Percentiles rank a stretch among this genome's conserved stretches.
Evolutionary conservation across 2,888 invertebrate species (phyloP).

Genomic region (Agrochola litura): DNA sequence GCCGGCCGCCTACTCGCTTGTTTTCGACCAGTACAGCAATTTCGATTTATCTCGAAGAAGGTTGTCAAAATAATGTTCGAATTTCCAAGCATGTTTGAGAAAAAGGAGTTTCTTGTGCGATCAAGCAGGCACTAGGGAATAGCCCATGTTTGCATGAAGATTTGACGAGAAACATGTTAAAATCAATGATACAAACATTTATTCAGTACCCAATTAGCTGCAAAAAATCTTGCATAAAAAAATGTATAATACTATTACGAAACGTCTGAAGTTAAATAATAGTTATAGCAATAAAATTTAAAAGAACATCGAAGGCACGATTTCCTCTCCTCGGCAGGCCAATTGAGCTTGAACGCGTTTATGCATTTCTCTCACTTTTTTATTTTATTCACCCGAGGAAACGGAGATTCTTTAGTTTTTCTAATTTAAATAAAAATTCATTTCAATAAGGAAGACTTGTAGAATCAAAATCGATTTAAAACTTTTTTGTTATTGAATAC

Average conservation of each 20-base stretch:
- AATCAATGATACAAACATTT: not conserved
- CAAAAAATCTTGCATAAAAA: not conserved
- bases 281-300: constrained; percentile 71
- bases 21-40: no score
- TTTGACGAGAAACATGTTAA: not conserved
- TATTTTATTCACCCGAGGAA: constrained; percentile 71
- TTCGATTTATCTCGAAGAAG: no score
- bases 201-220: not conserved
- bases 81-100: no score
- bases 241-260: not conserved
- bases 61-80: no score
- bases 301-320: constrained; percentile 73
- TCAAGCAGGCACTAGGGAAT: not conserved
- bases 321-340: constrained; percentile 75
- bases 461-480: constrained; percentile 53
- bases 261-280: constrained; percentile 46
- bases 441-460: constrained; percentile 63
- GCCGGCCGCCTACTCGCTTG: no score
- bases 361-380: constrained; percentile 73
- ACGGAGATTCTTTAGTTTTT: constrained; percentile 72
- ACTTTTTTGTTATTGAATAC: constrained; percentile 52
- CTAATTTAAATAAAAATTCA: constrained; percentile 73
- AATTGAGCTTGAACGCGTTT: constrained; percentile 77
- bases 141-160: not conserved
- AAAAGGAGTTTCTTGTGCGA: no score